Percentiles rank a stretch among this genome's conserved stretches.
Conservation (phyloP, 2,113 vertebrate genomes). For the Gorsachius goisagi region DNA sequence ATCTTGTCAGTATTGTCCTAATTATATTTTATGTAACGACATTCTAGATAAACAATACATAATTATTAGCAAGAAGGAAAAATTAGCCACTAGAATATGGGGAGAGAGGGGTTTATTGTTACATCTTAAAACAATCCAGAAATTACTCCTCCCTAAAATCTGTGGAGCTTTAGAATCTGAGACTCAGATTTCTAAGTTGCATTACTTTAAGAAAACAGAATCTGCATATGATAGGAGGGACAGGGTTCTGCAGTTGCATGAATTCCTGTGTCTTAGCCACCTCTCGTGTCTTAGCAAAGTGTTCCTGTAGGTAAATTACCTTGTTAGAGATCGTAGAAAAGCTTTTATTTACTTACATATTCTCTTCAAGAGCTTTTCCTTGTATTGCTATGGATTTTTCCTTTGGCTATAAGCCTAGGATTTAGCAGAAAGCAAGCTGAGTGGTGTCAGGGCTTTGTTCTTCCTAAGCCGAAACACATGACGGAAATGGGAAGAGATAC, state of each 20-base stretch:
- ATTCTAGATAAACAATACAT: not conserved
- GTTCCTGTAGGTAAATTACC: not conserved
- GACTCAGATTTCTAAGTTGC: not conserved
- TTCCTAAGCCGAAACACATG: not conserved
- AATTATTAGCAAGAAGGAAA: not conserved
- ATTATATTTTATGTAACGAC: constrained; percentile 16
- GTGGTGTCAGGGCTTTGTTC: not conserved
- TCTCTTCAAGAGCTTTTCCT: not conserved
- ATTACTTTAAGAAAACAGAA: not conserved
- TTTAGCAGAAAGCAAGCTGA: not conserved
- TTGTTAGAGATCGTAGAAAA: not conserved
- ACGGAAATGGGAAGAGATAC: not conserved
- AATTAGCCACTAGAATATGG: not conserved
- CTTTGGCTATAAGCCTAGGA: not conserved
- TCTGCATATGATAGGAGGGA: not conserved
- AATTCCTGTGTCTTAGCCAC: not conserved
- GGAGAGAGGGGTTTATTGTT: not conserved
- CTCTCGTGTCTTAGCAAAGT: not conserved
- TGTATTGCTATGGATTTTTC: not conserved
- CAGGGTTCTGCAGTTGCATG: not conserved
- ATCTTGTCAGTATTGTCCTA: not conserved
- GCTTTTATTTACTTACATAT: not conserved
- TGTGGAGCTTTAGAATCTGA: not conserved
- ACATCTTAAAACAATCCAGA: not conserved
- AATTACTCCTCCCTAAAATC: not conserved